Percentiles rank a stretch among this genome's conserved stretches.
phyloP scores from a whole-genome alignment of 2,888 invertebrate genomes.

The Eulithis prunata region DNA sequence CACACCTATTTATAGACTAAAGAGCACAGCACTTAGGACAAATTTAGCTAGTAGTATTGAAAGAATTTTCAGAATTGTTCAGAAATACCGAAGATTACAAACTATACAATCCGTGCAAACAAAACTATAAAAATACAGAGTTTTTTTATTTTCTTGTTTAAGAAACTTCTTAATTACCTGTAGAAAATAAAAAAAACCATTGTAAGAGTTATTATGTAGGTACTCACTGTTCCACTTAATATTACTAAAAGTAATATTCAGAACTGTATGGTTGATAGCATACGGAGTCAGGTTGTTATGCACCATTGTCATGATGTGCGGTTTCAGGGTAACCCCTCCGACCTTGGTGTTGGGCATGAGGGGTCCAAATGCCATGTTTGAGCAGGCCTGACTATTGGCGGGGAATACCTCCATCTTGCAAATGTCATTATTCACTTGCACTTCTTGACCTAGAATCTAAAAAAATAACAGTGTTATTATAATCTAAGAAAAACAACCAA shows the following conservation, averaged over 20 bases:
- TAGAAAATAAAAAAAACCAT: too few species aligned
- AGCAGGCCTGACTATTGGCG: constrained; percentile 66
- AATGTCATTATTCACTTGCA: constrained; percentile 53
- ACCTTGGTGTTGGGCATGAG: constrained; percentile 65
- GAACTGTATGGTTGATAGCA: constrained; percentile 63
- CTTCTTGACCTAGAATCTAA: constrained; percentile 61
- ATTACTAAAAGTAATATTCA: constrained; percentile 77
- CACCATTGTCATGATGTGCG: constrained; percentile 56
- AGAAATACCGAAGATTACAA: too few species aligned
- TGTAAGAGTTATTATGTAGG: not conserved
- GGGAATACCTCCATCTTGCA: constrained; percentile 70
- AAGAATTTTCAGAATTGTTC: too few species aligned
- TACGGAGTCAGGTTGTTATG: constrained; percentile 38
- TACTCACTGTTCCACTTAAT: constrained; percentile 76
- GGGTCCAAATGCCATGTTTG: constrained; percentile 67
- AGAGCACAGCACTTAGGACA: too few species aligned
- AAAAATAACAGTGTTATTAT: constrained; percentile 5
- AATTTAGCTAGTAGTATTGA: too few species aligned
- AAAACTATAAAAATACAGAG: too few species aligned
- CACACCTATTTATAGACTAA: too few species aligned
- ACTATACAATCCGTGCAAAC: too few species aligned
- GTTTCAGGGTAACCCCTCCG: constrained; percentile 72
- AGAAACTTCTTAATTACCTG: too few species aligned
- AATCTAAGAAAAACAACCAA: too few species aligned
- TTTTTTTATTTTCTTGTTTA: too few species aligned